Conservation (phyloP, 1,140 invertebrate species). For the Megalopta genalis region DNA sequence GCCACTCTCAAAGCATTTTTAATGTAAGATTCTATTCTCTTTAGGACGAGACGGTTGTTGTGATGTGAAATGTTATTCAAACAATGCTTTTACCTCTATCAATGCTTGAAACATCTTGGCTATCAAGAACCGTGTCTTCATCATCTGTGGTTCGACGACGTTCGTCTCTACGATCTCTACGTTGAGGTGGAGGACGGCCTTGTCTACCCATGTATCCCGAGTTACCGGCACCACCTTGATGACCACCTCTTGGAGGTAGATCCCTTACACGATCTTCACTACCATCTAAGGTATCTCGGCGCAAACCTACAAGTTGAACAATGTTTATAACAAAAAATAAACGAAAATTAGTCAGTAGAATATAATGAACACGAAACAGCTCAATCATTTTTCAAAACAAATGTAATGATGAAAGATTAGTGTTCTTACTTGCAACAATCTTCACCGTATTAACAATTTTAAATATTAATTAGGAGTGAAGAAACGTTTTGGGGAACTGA, state of each 20-base stretch:
- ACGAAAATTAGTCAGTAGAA: neutral
- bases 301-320: constrained; percentile 75
- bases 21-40: constrained; percentile 35
- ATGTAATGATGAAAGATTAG: constrained; percentile 30
- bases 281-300: constrained; percentile 82
- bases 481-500: constrained; percentile 25
- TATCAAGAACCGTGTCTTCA: constrained; percentile 89
- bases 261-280: constrained; percentile 82
- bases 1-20: constrained; percentile 57
- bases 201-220: constrained; percentile 74
- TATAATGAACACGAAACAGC: neutral
- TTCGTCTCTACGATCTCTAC: constrained; percentile 83
- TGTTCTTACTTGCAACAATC: constrained; percentile 48
- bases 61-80: constrained; percentile 9
- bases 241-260: constrained; percentile 77
- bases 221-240: constrained; percentile 71
- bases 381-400: constrained; percentile 35
- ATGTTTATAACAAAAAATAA: constrained; percentile 24
- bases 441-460: constrained; percentile 21
- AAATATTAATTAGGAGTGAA: constrained; percentile 35
- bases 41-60: constrained; percentile 62
- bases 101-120: constrained; percentile 86
- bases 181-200: constrained; percentile 76
- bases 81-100: constrained; percentile 84
- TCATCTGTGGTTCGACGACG: constrained; percentile 88